These are phyloP conservation scores for Meiosimyza platycephala DNA, from an alignment of 2,888 invertebrate genomes.

Conservation along the genomic window DNA sequence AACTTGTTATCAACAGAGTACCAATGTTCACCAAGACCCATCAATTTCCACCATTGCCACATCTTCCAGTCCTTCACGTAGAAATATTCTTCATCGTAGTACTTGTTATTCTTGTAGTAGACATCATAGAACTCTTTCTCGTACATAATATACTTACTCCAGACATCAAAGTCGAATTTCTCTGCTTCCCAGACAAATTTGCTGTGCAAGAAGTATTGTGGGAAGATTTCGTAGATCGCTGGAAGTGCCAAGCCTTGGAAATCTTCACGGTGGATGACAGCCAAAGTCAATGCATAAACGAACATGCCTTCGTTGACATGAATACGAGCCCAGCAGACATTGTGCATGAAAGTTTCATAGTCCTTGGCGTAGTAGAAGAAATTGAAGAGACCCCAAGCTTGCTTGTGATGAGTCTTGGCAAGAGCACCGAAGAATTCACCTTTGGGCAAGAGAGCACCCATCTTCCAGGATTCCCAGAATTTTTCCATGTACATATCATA, in stretches of 20 bases:
- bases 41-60: conserved; percentile 54
- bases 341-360: conserved; percentile 76
- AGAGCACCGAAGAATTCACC: conserved; percentile 70
- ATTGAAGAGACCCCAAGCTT: conserved; percentile 72
- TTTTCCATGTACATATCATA: conserved; percentile 44
- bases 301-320: conserved; percentile 76
- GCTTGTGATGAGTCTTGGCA: conserved; percentile 67
- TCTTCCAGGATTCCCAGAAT: conserved; percentile 47
- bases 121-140: conserved; percentile 50
- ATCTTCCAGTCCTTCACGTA: conserved; percentile 48
- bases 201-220: conserved; percentile 76
- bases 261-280: conserved; percentile 73
- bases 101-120: conserved; percentile 44
- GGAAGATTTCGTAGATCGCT: conserved; percentile 78
- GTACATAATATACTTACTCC: conserved; percentile 64
- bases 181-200: conserved; percentile 76
- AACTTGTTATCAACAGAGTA: conserved; percentile 44
- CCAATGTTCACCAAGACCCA: conserved; percentile 51
- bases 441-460: conserved; percentile 68
- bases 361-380: conserved; percentile 76
- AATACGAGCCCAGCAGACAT: conserved; percentile 75
- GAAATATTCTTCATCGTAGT: conserved; percentile 40
- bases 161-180: conserved; percentile 68
- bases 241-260: conserved; percentile 75
- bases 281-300: conserved; percentile 73